Conservation (phyloP, 2,113 vertebrate species). For the Seriola rivoliana region DNA sequence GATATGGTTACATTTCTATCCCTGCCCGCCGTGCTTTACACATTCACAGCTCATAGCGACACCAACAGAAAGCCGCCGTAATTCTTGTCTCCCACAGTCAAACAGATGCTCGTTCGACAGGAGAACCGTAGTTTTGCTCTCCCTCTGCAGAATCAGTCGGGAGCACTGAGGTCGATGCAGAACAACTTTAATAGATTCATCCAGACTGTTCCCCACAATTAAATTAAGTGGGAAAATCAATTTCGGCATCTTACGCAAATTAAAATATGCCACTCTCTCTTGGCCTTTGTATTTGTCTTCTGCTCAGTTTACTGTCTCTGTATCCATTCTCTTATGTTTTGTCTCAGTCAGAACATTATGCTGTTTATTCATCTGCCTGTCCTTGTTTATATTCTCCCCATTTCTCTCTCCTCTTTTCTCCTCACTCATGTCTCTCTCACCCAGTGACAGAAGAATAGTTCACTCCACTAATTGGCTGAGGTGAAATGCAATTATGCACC, state of each 20-base stretch:
- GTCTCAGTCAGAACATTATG: constrained; percentile 23
- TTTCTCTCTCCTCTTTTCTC: constrained; percentile 34
- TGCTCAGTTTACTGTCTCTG: constrained; percentile 26
- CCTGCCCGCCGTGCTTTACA: constrained; percentile 7
- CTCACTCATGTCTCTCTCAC: constrained; percentile 20
- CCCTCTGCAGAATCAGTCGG: constrained; percentile 56
- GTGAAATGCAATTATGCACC: constrained; percentile 69
- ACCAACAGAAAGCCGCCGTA: constrained; percentile 29
- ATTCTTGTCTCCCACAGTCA: constrained; percentile 41
- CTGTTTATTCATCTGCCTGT: constrained; percentile 37
- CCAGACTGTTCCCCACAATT: constrained; percentile 72
- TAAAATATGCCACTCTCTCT: constrained; percentile 60
- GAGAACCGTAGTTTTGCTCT: constrained; percentile 19
- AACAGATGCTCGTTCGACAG: constrained; percentile 45
- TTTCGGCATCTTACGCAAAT: constrained; percentile 74
- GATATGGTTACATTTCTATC: constrained; percentile 26
- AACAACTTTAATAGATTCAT: constrained; percentile 75
- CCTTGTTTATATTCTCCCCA: constrained; percentile 30
- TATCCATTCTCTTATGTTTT: constrained; percentile 17
- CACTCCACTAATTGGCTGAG: constrained; percentile 55
- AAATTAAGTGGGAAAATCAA: constrained; percentile 79
- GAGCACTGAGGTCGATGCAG: constrained; percentile 63
- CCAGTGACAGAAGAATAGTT: constrained; percentile 38
- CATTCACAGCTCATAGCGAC: constrained; percentile 25
- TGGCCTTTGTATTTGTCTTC: constrained; percentile 50